phyloP scores from a whole-genome alignment of 1,140 invertebrate genomes.

The Macrobrachium rosenbergii region DNA sequence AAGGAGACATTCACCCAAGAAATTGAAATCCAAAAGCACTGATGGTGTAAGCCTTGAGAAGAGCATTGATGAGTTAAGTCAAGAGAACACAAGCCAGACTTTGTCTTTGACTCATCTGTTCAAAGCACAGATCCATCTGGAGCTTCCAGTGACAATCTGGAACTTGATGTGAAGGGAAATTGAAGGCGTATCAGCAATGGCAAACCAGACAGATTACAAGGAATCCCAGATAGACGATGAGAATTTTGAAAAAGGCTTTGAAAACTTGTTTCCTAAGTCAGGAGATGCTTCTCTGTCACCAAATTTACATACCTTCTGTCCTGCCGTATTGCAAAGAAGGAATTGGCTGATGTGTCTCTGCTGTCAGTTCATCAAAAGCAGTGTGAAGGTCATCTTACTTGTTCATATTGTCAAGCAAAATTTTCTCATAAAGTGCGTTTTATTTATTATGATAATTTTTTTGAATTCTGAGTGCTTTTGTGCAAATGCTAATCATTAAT shows the following conservation, averaged over 20 bases:
- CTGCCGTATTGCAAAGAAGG: constrained; percentile 41
- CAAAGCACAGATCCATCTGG: no score
- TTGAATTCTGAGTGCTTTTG: not conserved
- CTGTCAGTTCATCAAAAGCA: constrained; percentile 41
- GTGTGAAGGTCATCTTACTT: constrained; percentile 43
- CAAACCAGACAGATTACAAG: constrained; percentile 1
- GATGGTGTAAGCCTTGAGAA: no score
- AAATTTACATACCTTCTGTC: constrained; percentile 33
- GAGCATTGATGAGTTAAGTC: no score
- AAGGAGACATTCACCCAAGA: no score
- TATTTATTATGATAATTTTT: not conserved
- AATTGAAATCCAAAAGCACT: no score
- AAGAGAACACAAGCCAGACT: no score
- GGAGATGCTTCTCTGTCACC: not conserved
- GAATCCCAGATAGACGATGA: constrained; percentile 21
- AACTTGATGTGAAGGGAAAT: not conserved
- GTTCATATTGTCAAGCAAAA: constrained; percentile 30
- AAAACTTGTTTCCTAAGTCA: not conserved
- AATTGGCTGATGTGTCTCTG: constrained; percentile 39
- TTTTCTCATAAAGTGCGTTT: constrained; percentile 44
- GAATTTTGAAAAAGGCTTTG: constrained; percentile 34
- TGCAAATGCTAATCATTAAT: not conserved
- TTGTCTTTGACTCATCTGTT: no score
- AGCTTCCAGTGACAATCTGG: not conserved
- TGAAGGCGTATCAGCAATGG: not conserved